Evolutionary conservation across 1,140 invertebrate species (phyloP).

Genomic region (Drosophila pectinifera): DNA sequence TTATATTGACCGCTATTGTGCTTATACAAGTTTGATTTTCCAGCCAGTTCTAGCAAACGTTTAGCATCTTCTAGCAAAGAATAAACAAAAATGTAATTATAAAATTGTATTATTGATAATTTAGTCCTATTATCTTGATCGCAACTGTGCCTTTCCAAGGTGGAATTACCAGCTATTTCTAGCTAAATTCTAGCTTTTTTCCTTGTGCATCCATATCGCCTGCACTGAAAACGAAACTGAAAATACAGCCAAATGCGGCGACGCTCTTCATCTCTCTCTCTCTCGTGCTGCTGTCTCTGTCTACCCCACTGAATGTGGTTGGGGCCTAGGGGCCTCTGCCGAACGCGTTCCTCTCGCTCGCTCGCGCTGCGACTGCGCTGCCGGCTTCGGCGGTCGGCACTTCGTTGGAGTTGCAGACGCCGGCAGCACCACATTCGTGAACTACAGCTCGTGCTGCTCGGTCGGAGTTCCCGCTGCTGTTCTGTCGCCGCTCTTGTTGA

Average conservation of each 20-base stretch:
- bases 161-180: background rate
- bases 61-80: too few relatives aligned
- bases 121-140: too few relatives aligned
- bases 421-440: constrained; percentile 66
- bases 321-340: constrained; percentile 36
- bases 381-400: constrained; percentile 52
- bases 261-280: constrained; percentile 12
- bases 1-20: too few relatives aligned
- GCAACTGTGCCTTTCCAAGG: too few relatives aligned
- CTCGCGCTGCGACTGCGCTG: constrained; percentile 45
- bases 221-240: constrained; percentile 56
- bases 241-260: constrained; percentile 67
- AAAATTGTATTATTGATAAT: too few relatives aligned
- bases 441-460: constrained; percentile 68
- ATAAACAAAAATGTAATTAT: too few relatives aligned
- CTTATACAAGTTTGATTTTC: too few relatives aligned
- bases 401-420: constrained; percentile 78
- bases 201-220: background rate
- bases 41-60: too few relatives aligned
- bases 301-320: constrained; percentile 5
- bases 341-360: constrained; percentile 22
- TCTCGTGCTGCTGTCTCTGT: constrained; percentile 8
- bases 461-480: constrained; percentile 45
- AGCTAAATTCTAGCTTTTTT: too few relatives aligned
- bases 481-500: constrained; percentile 11